These are phyloP conservation scores for Crioceris asparagi DNA, from an alignment of 2,888 invertebrate species.

Conservation along the genomic window DNA sequence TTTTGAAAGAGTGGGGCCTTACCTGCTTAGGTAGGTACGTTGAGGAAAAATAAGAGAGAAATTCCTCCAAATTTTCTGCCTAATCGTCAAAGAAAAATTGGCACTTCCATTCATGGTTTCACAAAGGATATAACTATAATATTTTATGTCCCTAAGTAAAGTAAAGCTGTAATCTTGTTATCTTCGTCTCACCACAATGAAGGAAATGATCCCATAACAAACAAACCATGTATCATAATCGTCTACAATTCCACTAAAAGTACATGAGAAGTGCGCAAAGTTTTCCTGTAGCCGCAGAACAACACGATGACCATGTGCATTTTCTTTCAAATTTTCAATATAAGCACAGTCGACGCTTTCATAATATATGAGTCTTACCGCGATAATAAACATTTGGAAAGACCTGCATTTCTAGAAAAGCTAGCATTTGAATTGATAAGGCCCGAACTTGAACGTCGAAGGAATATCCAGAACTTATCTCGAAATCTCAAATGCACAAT, in stretches of 20 bases:
- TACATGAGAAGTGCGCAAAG: conserved; percentile 9
- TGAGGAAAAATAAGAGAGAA: too few relatives aligned
- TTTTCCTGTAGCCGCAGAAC: conserved; percentile 8
- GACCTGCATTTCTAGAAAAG: conserved; percentile 9
- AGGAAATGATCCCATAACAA: conserved; percentile 3
- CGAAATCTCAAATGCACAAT: conserved; percentile 5
- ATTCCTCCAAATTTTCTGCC: conserved; percentile 8
- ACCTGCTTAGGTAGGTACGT: too few relatives aligned
- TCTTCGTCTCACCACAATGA: conserved; percentile 7
- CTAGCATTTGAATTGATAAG: conserved; percentile 7
- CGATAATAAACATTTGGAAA: conserved; percentile 5
- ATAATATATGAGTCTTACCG: conserved; percentile 6
- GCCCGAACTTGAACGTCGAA: conserved; percentile 7
- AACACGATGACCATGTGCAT: too few relatives aligned
- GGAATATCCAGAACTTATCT: conserved; percentile 4
- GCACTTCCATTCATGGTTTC: conserved; percentile 6
- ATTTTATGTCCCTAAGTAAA: conserved; percentile 8
- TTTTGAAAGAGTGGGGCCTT: conserved; percentile 9
- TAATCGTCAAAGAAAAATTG: conserved; percentile 8
- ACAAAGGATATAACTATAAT: conserved; percentile 9
- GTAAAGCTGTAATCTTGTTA: conserved; percentile 7
- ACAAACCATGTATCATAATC: conserved; percentile 10
- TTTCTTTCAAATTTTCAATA: too few relatives aligned
- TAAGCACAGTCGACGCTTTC: conserved; percentile 7
- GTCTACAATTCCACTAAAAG: conserved; percentile 9